Evolutionary conservation across 2,888 invertebrate species (phyloP), one percentile per base, ranked within the genome.

Genomic region (Notodonta dromedarius): DNA sequence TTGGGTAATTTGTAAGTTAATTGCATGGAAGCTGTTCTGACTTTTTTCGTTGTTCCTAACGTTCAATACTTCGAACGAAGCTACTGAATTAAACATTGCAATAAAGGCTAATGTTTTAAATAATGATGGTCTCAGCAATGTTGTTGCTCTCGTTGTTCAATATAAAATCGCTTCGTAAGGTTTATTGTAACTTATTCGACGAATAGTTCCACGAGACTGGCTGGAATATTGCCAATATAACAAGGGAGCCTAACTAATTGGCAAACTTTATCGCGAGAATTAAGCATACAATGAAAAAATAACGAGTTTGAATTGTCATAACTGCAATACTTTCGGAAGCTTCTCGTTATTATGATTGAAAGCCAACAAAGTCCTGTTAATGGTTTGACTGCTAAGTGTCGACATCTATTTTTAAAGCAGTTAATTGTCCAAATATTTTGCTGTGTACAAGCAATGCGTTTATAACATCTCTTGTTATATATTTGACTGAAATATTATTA

Each of bases 181-280:
- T 59, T 16, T 59, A 56, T 63, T 61, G 54, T 59, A 60, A 66
- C 53, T 74, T 65, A 61, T 57, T 59, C 46, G 40, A 57, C 55
- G 51, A 54, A 70, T 66, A 62, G 64, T 57, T 59, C 35, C 44
- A 60, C 66, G 59, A 66, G 65, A 52, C 57, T 67, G 62, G 48
- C 51, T 83, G 83, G 83, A 83, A 40, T 48, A 58, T 54, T 48
- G 80, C 85, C 85, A 82, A 65, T 59, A 65, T 24, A 24, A 24
- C 24, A 69, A 71, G 63, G 62, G 53, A 73, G 69, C 70, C 66
- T 73, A 60, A 68, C 76, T 82, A 83, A 85, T 83, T 84, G 78
- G 77, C 72, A 71, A 69, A 74, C 74, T 79, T 78, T 77, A 79
- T 78, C 70, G 71, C 65, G 66, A 73, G 77, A 77, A 76, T 79